These are phyloP conservation scores for Monomorium pharaonis DNA, from an alignment of 1,140 invertebrate species.

Conservation along the genomic window DNA sequence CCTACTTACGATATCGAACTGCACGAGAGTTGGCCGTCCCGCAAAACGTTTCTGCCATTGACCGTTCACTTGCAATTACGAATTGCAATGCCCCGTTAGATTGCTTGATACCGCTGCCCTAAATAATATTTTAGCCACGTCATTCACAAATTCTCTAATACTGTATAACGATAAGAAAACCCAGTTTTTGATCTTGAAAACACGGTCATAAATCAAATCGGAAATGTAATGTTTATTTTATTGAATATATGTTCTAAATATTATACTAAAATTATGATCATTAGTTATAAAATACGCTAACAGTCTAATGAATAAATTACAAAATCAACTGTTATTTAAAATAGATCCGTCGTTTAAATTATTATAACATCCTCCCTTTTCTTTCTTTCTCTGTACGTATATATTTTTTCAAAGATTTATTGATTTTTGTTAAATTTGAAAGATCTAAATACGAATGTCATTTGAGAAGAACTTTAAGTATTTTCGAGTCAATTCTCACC, in stretches of 20 bases:
- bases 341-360: neutral
- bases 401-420: neutral
- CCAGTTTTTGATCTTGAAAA: neutral
- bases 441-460: neutral
- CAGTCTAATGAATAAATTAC: neutral
- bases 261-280: neutral
- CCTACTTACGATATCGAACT: slow-evolving; percentile 83
- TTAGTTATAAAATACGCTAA: neutral
- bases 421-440: neutral
- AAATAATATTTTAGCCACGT: neutral
- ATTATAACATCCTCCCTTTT: neutral
- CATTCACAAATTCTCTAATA: neutral
- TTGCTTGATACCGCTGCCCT: neutral
- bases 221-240: neutral
- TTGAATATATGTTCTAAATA: neutral
- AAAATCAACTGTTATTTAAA: neutral
- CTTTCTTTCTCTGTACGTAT: neutral
- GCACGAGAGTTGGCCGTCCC: slow-evolving; percentile 61
- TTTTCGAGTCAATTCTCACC: neutral
- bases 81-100: neutral
- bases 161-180: neutral
- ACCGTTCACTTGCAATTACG: slow-evolving; percentile 59
- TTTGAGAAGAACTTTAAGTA: neutral
- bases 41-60: slow-evolving; percentile 66
- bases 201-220: no score